Evolutionary conservation across 1,140 invertebrate genomes (phyloP).

Genomic region (Armadillidium nasatum): DNA sequence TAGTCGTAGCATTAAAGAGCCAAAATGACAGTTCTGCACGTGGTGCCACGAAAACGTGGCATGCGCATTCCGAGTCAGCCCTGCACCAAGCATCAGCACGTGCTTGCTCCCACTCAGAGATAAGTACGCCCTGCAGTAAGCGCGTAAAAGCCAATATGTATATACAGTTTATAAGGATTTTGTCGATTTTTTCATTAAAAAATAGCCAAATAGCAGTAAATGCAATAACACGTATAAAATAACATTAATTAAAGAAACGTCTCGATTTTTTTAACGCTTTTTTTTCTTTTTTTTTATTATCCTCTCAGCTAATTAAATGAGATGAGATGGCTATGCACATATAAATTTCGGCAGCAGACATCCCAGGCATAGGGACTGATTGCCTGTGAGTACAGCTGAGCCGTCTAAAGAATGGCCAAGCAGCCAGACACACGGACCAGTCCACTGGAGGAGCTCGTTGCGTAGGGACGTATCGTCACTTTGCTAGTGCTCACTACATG

Average conservation of each 20-base stretch:
- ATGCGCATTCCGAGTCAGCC: not conserved
- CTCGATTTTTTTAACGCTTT: not conserved
- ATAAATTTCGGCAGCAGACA: slow-evolving; percentile 12
- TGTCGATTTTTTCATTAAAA: not conserved
- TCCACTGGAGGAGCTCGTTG: not conserved
- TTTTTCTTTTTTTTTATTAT: not conserved
- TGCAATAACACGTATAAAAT: not conserved
- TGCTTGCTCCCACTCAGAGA: slow-evolving; percentile 10
- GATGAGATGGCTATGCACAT: slow-evolving; percentile 1
- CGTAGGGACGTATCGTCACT: not conserved
- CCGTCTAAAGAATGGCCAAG: slow-evolving; percentile 4
- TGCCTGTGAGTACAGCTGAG: slow-evolving; percentile 10
- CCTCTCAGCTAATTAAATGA: slow-evolving; percentile 4
- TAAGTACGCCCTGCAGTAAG: not conserved
- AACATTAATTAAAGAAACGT: not conserved
- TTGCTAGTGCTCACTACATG: not conserved
- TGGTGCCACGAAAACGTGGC: slow-evolving; percentile 8
- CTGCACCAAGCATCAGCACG: slow-evolving; percentile 4
- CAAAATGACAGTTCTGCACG: not conserved
- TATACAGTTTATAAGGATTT: not conserved
- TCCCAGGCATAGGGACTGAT: slow-evolving; percentile 1
- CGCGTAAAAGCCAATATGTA: slow-evolving; percentile 1
- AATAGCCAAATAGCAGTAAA: not conserved
- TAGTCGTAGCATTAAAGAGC: not conserved
- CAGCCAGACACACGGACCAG: not conserved